phyloP scores from a whole-genome alignment of 2,113 vertebrate genomes.

The Indicator maculatus region DNA sequence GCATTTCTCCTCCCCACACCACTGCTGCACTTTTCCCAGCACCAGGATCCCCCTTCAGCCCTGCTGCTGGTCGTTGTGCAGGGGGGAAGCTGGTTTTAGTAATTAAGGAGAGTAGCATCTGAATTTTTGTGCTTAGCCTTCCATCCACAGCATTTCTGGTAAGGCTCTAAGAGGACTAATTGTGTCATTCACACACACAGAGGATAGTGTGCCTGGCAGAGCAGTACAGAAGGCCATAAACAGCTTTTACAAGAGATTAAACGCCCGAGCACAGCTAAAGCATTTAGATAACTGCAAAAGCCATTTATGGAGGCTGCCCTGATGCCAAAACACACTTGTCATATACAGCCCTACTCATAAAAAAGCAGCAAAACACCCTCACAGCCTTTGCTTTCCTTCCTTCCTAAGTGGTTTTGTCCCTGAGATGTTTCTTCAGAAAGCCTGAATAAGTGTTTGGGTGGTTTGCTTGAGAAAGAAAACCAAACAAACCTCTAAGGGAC shows the following conservation, averaged over 20 bases:
- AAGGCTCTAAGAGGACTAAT: not conserved
- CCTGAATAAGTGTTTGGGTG: not conserved
- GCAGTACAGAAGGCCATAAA: conserved; percentile 46
- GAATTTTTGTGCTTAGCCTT: conserved; percentile 46
- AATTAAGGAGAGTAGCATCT: conserved; percentile 14
- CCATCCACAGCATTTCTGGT: conserved; percentile 40
- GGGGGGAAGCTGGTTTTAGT: not conserved
- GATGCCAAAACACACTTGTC: not conserved
- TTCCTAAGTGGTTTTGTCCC: not conserved
- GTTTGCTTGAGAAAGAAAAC: not conserved
- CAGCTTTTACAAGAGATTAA: conserved; percentile 68
- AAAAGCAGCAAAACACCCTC: not conserved
- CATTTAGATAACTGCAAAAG: conserved; percentile 60
- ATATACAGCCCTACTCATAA: not conserved
- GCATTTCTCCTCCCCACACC: not conserved
- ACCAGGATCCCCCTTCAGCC: not conserved
- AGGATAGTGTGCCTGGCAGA: conserved; percentile 34
- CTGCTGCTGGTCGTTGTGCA: not conserved
- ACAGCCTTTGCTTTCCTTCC: not conserved
- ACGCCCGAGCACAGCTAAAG: conserved; percentile 26
- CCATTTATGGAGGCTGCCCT: conserved; percentile 19
- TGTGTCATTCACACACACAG: conserved; percentile 6
- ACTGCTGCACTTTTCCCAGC: not conserved
- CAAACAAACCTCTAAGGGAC: not conserved
- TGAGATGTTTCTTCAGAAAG: not conserved